A percentile compares a stretch with the other conserved stretches of the same genome.
Evolutionary conservation across 2,797 vertebrate species (phyloP).

Genomic region (Esox masquinongy): DNA sequence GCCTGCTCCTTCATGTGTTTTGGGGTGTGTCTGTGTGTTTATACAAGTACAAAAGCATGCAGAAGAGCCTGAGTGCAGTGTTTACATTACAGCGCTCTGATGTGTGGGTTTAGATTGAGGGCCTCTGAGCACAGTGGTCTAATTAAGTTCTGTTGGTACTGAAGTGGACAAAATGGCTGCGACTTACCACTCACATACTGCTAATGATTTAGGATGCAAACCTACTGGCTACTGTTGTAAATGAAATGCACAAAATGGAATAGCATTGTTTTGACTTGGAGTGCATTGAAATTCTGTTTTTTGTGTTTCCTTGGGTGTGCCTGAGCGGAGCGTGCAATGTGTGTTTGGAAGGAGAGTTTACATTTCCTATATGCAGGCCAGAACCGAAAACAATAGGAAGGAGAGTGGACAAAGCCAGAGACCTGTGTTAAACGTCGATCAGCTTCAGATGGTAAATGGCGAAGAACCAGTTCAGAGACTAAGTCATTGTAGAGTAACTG

Average conservation of each 20-base stretch:
- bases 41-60: constrained; percentile 31
- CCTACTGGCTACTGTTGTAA: not conserved
- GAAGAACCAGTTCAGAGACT: not conserved
- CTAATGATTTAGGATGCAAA: not conserved
- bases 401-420: not conserved
- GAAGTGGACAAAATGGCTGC: constrained; percentile 12
- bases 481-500: not conserved
- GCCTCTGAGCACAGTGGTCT: constrained; percentile 10
- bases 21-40: constrained; percentile 61
- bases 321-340: constrained; percentile 5
- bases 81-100: constrained; percentile 50
- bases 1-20: not conserved
- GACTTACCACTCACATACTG: not conserved
- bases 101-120: constrained; percentile 49
- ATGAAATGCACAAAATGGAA: not conserved
- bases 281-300: not conserved
- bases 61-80: constrained; percentile 52
- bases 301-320: not conserved
- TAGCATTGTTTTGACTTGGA: not conserved
- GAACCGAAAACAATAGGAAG: not conserved
- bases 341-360: not conserved
- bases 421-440: not conserved
- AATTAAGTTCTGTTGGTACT: constrained; percentile 19
- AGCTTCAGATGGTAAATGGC: not conserved
- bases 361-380: constrained; percentile 12